phyloP scores from a whole-genome alignment of 2,113 vertebrate genomes.

The Prietella phreatophila region DNA sequence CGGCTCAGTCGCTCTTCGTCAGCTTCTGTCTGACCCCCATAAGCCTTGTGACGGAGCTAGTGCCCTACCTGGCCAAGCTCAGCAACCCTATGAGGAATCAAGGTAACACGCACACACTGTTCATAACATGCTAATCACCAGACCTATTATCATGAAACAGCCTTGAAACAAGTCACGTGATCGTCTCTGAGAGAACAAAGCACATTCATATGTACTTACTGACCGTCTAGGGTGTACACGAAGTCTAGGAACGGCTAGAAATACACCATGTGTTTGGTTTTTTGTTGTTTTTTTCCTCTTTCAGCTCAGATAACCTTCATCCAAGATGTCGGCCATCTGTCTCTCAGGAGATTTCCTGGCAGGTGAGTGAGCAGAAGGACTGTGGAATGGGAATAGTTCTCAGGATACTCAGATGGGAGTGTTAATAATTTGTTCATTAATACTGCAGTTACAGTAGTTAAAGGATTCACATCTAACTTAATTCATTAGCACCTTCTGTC shows the following conservation, averaged over 20 bases:
- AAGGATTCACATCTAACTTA: background rate
- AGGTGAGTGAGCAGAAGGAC: constrained; percentile 76
- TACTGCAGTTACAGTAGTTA: background rate
- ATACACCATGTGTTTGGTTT: background rate
- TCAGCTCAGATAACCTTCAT: constrained; percentile 92
- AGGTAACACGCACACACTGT: constrained; percentile 70
- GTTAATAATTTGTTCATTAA: no score
- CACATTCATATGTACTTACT: constrained; percentile 9
- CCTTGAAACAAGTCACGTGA: background rate
- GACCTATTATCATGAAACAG: background rate
- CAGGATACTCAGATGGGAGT: no score
- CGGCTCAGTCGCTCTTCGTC: constrained; percentile 85
- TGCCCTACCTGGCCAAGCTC: constrained; percentile 88
- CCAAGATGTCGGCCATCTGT: constrained; percentile 87
- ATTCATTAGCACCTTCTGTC: background rate
- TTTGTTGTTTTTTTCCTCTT: constrained; percentile 31
- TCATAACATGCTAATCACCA: background rate
- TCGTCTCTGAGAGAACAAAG: constrained; percentile 6
- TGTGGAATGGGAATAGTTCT: background rate
- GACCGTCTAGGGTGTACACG: background rate
- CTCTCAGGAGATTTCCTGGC: constrained; percentile 74
- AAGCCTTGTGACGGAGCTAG: constrained; percentile 85
- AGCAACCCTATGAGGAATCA: constrained; percentile 88
- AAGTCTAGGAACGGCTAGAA: background rate
- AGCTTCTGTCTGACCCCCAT: constrained; percentile 84